Percentiles rank a stretch among this genome's conserved stretches.
Evolutionary conservation across 2,113 vertebrate genomes (phyloP).

Genomic region (Ptychochromis oligacanthus): DNA sequence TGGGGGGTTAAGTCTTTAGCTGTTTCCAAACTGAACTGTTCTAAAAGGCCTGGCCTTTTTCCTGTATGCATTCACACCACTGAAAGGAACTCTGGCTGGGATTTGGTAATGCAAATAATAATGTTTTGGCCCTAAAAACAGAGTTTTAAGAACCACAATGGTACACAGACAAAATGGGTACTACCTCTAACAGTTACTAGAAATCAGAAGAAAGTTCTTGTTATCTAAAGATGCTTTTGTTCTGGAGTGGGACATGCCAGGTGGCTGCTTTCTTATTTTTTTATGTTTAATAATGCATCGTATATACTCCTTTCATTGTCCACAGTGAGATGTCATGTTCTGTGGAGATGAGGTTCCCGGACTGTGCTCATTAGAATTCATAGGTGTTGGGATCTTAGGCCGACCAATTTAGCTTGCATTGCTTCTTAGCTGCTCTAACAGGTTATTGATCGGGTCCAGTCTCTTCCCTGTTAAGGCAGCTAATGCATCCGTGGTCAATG

Average conservation of each 20-base stretch:
- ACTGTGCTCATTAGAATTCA: conserved; percentile 75
- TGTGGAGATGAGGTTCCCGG: conserved; percentile 28
- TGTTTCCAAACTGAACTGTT: background rate
- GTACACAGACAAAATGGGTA: background rate
- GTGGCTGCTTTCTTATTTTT: conserved; percentile 17
- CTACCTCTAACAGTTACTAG: background rate
- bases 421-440: conserved; percentile 68
- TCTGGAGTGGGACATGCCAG: background rate
- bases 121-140: too few species aligned
- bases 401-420: conserved; percentile 57
- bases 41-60: background rate
- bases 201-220: background rate
- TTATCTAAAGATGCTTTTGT: conserved; percentile 8
- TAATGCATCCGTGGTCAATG: conserved; percentile 21
- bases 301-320: background rate
- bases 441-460: conserved; percentile 73
- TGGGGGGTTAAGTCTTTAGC: background rate
- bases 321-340: conserved; percentile 34
- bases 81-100: background rate
- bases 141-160: background rate
- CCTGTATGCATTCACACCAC: background rate
- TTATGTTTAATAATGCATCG: conserved; percentile 38
- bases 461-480: conserved; percentile 53
- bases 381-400: conserved; percentile 48
- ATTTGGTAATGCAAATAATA: too few species aligned